A percentile compares a stretch with the other conserved stretches of the same genome.
Conservation (phyloP, 2,888 invertebrate species). For the Linyphia triangularis region DNA sequence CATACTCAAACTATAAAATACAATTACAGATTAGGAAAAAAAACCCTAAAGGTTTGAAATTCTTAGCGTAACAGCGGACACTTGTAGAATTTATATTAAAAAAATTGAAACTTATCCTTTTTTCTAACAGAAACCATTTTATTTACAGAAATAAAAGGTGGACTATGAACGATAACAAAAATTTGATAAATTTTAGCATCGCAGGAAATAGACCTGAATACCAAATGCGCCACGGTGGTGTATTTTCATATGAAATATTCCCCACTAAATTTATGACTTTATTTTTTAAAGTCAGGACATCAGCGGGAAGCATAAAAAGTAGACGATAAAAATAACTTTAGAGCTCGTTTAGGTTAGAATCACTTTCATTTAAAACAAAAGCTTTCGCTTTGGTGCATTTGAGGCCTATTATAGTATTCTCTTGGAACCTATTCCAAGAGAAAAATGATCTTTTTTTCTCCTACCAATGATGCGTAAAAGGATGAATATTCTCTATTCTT, state of each 20-base stretch:
- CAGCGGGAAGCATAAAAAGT: slow-evolving; percentile 34
- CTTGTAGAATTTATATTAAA: too few species aligned
- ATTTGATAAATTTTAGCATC: not conserved
- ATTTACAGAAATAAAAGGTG: too few species aligned
- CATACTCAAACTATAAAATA: too few species aligned
- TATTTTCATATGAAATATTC: not conserved
- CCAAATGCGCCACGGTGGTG: not conserved
- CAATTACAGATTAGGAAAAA: too few species aligned
- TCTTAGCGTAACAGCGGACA: too few species aligned
- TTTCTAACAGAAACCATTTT: not conserved
- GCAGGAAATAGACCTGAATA: not conserved
- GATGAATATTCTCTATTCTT: slow-evolving; percentile 38
- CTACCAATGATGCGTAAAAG: slow-evolving; percentile 26
- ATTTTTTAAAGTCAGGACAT: not conserved
- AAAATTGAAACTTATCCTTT: too few species aligned
- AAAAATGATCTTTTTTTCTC: slow-evolving; percentile 45
- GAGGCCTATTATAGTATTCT: slow-evolving; percentile 53
- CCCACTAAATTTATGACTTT: not conserved
- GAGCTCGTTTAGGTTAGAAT: slow-evolving; percentile 45
- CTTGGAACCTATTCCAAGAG: not conserved
- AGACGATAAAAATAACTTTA: slow-evolving; percentile 45
- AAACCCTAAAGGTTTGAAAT: not conserved
- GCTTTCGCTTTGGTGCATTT: slow-evolving; percentile 15
- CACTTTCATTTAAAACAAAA: slow-evolving; percentile 51
- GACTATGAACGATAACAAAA: not conserved